Conservation (phyloP, 1,140 invertebrate species). For the Colletes latitarsis region DNA sequence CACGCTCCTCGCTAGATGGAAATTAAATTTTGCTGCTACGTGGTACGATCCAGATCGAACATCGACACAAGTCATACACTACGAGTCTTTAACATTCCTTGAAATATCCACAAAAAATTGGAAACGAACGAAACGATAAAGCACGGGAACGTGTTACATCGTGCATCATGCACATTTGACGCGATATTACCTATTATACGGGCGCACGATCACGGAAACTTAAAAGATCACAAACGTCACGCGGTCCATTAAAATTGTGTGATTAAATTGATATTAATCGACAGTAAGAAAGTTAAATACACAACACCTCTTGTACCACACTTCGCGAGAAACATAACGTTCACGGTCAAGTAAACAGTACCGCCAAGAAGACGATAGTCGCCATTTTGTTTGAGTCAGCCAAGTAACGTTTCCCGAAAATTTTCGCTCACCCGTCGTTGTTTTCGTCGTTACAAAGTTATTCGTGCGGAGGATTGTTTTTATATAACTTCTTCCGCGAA, state of each 20-base stretch:
- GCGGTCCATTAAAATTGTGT: not conserved
- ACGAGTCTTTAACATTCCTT: not conserved
- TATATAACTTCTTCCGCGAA: constrained; percentile 12
- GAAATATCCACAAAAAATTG: not conserved
- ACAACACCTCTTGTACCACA: constrained; percentile 22
- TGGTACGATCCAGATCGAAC: too few relatives aligned
- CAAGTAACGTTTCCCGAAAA: constrained; percentile 38
- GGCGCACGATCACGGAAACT: not conserved
- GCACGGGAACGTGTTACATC: not conserved
- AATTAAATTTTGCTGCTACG: not conserved
- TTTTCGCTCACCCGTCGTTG: constrained; percentile 43
- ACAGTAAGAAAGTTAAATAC: constrained; percentile 15
- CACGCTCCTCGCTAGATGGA: not conserved
- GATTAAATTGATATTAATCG: not conserved
- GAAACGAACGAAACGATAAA: too few relatives aligned
- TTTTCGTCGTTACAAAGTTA: constrained; percentile 26
- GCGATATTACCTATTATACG: constrained; percentile 15
- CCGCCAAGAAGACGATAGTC: constrained; percentile 49
- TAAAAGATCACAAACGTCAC: not conserved
- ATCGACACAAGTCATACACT: not conserved
- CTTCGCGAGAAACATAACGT: constrained; percentile 42
- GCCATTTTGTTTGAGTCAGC: constrained; percentile 74
- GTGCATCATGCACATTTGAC: constrained; percentile 6
- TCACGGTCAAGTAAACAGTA: constrained; percentile 69
- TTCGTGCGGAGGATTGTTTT: not conserved